Evolutionary conservation across 2,113 vertebrate genomes (phyloP).

Genomic region (Melanotaenia duboulayi): DNA sequence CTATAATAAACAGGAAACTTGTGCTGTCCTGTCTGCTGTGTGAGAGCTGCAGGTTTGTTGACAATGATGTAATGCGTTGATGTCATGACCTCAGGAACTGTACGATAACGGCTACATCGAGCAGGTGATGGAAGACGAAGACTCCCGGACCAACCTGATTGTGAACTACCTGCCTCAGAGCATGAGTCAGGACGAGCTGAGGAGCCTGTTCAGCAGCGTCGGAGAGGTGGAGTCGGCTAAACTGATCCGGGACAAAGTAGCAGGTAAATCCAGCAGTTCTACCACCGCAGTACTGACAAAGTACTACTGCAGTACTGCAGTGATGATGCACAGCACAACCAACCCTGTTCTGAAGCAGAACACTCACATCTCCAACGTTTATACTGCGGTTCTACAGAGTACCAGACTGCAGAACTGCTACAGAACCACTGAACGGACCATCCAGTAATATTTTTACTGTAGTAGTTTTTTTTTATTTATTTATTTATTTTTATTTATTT

Average conservation of each 20-base stretch:
- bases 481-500: too few species aligned
- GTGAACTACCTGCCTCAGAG: constrained; percentile 99
- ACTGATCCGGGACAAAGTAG: constrained; percentile 97
- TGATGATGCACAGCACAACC: neutral
- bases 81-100: constrained; percentile 76
- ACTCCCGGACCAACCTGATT: constrained; percentile 94
- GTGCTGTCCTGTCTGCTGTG: too few species aligned
- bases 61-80: neutral
- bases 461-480: constrained; percentile 5
- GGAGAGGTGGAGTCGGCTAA: constrained; percentile 96
- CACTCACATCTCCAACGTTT: too few species aligned
- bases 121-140: constrained; percentile 94
- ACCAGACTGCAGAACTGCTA: too few species aligned
- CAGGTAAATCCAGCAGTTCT: constrained; percentile 84
- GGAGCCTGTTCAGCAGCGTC: constrained; percentile 95
- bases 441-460: neutral
- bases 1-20: too few species aligned
- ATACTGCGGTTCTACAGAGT: too few species aligned
- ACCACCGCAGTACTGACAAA: neutral
- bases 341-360: too few species aligned
- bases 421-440: too few species aligned
- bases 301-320: constrained; percentile 1
- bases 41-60: too few species aligned
- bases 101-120: constrained; percentile 92
- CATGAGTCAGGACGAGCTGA: constrained; percentile 97